Evolutionary conservation across 2,888 invertebrate species (phyloP), one percentile per base, ranked within the genome.

Genomic region (Carterocephalus palaemon): DNA sequence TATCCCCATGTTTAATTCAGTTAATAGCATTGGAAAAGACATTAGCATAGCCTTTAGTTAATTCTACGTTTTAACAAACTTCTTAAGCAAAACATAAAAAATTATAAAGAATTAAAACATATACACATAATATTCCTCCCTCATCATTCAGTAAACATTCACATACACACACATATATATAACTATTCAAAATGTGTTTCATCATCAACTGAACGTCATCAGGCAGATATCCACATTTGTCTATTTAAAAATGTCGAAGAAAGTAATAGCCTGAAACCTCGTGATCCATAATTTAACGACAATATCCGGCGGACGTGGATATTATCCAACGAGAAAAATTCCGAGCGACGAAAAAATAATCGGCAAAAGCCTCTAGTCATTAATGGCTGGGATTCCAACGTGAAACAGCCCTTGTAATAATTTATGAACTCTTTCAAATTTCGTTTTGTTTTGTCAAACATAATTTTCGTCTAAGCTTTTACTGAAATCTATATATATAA

Each of bases 261-360:
- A 57, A 61, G 67, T 66, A 67, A 68, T 71, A 65, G 58, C 57
- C 59, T 61, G 58, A 68, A 65, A 64, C 52, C 51, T 56, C 64
- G 67, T 59, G 74, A 75, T 83, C 74, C 76, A 84, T 85, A 85
- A 86, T 86, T n/a, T 85, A 84, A 86, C 79, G 84, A 76, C 79
- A 82, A 86, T 86, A 78, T 86, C 87, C 86, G 82, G 67, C 70
- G 61, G 70, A 67, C 60, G 64, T 64, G 74, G 78, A 75, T 74
- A 82, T 81, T 82, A 71, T 64, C 67, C 63, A 65, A 57, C 69
- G 70, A 63, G 64, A 78, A 81, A 81, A 82, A 80, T 51, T 64
- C 65, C 60, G 62, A 59, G 57, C 64, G 56, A 52, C 69, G 73
- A 70, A 75, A 84, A 78, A 82, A 79, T 78, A 76, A 81, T 76